phyloP scores from a whole-genome alignment of 2,888 invertebrate species.

The Oscheius onirici region DNA sequence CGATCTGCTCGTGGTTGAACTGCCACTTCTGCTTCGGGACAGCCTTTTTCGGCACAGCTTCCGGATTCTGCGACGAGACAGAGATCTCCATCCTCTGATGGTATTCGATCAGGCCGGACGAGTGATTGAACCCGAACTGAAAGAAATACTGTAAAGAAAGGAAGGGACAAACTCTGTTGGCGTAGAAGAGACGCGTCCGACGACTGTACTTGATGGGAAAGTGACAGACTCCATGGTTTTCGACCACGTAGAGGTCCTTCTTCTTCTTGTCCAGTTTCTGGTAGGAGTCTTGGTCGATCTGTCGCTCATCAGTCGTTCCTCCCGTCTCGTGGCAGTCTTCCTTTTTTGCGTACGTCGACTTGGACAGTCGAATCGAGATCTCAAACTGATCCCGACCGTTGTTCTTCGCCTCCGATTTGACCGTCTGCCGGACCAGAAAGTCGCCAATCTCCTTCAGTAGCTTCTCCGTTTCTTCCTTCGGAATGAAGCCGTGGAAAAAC shows the following conservation, averaged over 20 bases:
- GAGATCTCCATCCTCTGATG: slow-evolving; percentile 25
- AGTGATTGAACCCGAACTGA: slow-evolving; percentile 15
- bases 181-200: slow-evolving; percentile 23
- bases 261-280: neutral
- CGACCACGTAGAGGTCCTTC: neutral
- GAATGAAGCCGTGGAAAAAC: slow-evolving; percentile 28
- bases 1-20: slow-evolving; percentile 36
- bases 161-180: neutral
- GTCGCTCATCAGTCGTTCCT: neutral
- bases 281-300: neutral
- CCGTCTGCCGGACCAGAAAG: slow-evolving; percentile 29
- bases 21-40: slow-evolving; percentile 30
- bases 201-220: slow-evolving; percentile 27
- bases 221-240: neutral
- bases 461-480: slow-evolving; percentile 8
- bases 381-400: slow-evolving; percentile 19
- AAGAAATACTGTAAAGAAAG: too few species aligned
- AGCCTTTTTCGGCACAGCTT: neutral
- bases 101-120: slow-evolving; percentile 38
- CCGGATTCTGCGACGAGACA: neutral
- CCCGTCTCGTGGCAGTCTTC: neutral
- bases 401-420: slow-evolving; percentile 3
- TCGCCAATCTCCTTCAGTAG: slow-evolving; percentile 13
- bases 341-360: neutral
- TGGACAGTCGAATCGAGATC: slow-evolving; percentile 14